Evolutionary conservation across 2,888 invertebrate genomes (phyloP), one percentile per base, ranked within the genome.

Genomic region (Podotricha telesiphe): DNA sequence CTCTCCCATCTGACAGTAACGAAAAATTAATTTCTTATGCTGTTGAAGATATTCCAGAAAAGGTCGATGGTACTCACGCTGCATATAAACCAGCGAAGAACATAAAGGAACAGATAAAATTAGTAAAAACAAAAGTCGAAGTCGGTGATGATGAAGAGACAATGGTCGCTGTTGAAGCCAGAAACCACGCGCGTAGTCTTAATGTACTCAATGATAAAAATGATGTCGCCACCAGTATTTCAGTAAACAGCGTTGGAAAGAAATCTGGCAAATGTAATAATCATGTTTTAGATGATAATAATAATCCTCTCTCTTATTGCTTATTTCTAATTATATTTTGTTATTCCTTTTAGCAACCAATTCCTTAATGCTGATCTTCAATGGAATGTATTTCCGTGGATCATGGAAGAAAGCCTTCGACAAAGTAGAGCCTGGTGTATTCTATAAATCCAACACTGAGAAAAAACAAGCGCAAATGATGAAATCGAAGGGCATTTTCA

Each of bases 321-420:
- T 17, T 19, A 22, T 20, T 62, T 55, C 42, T 20, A 10, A 22
- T n/a, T 55, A 40, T 40, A 53, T 37, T 28, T 40, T 28, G 11
- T 34, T 5, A 5, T 10, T 58, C 63, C 59, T 75, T 86, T 13
- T 78, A 90, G 88, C 86, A 58, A 82, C 93, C 0, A 93, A 94
- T 50, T 95, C 95, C 0, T 88, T 94, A 76, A 93, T 96, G 88
- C 85, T 97, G 42, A 89, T 97, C 59, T 95, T 96, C 76, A 97
- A 96, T 77, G 96, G 96, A 0, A 90, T 97, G 78, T 96, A 96
- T 83, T 97, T 96, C 91, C 95, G 96, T 74, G 96, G 96, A n/a
- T 94, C 94, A 13, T 97, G 97, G 97, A 93, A 94, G 71, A 92
- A 94, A 34, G 91, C 95, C 0, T 97, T 97, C 81, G 94, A 95